Evolutionary conservation across 2,797 vertebrate species (phyloP).

Genomic region (Poecilia velifera): DNA sequence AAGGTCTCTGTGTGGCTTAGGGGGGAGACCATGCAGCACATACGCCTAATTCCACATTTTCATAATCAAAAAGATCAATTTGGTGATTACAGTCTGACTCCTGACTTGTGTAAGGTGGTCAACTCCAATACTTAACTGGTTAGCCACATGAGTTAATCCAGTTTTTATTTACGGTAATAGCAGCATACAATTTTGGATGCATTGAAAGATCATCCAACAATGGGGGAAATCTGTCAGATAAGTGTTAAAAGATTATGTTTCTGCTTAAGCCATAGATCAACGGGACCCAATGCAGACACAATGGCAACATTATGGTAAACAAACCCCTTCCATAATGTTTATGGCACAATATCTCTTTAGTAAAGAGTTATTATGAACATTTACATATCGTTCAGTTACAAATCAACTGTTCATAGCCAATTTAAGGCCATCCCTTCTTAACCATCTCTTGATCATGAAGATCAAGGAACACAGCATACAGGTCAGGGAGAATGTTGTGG

Average conservation of each 20-base stretch:
- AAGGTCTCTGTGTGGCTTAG: conserved; percentile 58
- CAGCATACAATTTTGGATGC: conserved; percentile 13
- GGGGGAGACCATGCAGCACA: conserved; percentile 11
- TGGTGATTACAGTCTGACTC: neutral
- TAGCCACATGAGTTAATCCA: conserved; percentile 9
- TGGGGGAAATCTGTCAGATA: conserved; percentile 68
- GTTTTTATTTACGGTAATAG: conserved; percentile 15
- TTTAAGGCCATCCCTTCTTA: neutral
- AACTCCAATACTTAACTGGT: neutral
- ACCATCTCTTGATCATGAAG: neutral
- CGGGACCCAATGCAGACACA: conserved; percentile 37
- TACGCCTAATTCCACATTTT: conserved; percentile 12
- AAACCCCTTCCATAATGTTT: conserved; percentile 69
- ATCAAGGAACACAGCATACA: neutral
- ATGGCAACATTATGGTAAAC: conserved; percentile 61
- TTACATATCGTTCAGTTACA: neutral
- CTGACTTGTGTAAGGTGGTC: conserved; percentile 11
- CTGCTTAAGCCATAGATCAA: conserved; percentile 71
- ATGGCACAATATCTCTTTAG: conserved; percentile 58
- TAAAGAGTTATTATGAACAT: conserved; percentile 41
- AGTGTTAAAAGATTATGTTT: conserved; percentile 76
- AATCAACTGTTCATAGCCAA: neutral
- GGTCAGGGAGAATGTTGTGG: neutral
- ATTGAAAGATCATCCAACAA: conserved; percentile 62
- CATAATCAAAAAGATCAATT: conserved; percentile 16